These are phyloP conservation scores for Poeciliopsis infans DNA, from an alignment of 2,797 vertebrate genomes.

Conservation along the genomic window DNA sequence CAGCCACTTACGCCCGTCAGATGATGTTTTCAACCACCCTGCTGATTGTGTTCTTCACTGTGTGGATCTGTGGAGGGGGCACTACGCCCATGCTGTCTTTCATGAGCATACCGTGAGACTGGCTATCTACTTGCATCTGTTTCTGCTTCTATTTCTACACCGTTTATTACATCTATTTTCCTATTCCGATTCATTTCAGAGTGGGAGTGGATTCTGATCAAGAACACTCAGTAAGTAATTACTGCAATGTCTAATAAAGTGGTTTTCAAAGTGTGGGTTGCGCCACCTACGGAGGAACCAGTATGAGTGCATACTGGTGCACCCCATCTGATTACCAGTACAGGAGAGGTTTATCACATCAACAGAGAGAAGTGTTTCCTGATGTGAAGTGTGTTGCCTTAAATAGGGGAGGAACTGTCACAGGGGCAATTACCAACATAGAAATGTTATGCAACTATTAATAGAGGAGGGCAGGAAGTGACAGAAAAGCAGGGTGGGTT, in stretches of 20 bases:
- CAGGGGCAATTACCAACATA: not conserved
- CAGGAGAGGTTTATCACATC: not conserved
- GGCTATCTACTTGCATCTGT: not conserved
- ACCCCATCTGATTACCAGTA: not conserved
- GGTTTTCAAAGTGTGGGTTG: not conserved
- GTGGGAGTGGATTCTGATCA: slow-evolving; percentile 92
- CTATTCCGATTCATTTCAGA: slow-evolving; percentile 63
- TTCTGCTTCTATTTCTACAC: not conserved
- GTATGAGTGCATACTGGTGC: not conserved
- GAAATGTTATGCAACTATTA: not conserved
- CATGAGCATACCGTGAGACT: slow-evolving; percentile 89
- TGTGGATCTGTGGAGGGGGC: slow-evolving; percentile 95
- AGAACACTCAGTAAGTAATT: slow-evolving; percentile 85
- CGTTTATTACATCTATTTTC: not conserved
- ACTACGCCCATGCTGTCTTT: slow-evolving; percentile 94
- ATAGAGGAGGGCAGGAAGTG: not conserved
- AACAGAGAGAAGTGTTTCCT: not conserved
- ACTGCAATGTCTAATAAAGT: too few relatives aligned
- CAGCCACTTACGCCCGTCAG: slow-evolving; percentile 91
- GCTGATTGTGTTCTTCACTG: slow-evolving; percentile 96
- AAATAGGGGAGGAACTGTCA: not conserved
- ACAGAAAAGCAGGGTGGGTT: not conserved
- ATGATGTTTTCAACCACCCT: slow-evolving; percentile 98
- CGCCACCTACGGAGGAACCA: not conserved
- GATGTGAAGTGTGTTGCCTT: not conserved